Evolutionary conservation across 1,140 invertebrate genomes (phyloP).

Genomic region (Alviniconcha marisindica): DNA sequence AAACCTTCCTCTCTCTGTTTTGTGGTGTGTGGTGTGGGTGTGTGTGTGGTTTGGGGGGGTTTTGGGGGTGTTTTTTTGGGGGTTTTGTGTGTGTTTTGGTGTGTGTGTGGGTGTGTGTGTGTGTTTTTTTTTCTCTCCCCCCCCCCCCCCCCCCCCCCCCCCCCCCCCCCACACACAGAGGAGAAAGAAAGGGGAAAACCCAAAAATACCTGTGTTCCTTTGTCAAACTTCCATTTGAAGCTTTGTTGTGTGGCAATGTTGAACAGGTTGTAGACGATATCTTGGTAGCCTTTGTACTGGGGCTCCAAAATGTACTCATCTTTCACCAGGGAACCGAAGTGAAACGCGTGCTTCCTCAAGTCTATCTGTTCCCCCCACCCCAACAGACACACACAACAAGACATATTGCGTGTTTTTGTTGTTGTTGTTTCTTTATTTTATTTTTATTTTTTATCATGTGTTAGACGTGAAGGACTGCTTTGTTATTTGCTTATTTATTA

Average conservation of each 20-base stretch:
- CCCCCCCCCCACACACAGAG: neutral
- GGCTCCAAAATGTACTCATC: constrained; percentile 41
- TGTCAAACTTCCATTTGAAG: constrained; percentile 50
- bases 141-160: too few relatives aligned
- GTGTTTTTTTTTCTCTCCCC: too few relatives aligned
- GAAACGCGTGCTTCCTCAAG: constrained; percentile 44
- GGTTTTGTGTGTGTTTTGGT: neutral
- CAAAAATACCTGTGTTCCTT: constrained; percentile 37
- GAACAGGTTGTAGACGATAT: constrained; percentile 46
- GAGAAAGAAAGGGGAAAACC: neutral
- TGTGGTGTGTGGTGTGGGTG: neutral
- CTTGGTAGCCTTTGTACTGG: constrained; percentile 43
- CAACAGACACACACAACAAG: too few relatives aligned
- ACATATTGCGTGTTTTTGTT: too few relatives aligned
- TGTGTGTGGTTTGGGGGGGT: neutral
- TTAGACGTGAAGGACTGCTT: too few relatives aligned
- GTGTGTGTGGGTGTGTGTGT: neutral
- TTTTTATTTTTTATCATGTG: too few relatives aligned
- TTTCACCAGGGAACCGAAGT: constrained; percentile 42
- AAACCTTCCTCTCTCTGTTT: neutral
- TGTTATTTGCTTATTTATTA: too few relatives aligned
- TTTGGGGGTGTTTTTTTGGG: neutral
- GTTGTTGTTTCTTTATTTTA: too few relatives aligned
- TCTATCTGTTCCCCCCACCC: constrained; percentile 22
- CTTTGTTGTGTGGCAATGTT: constrained; percentile 48